phyloP scores from a whole-genome alignment of 92 coral and sea anemone species.

The Bergia puertoricense region DNA sequence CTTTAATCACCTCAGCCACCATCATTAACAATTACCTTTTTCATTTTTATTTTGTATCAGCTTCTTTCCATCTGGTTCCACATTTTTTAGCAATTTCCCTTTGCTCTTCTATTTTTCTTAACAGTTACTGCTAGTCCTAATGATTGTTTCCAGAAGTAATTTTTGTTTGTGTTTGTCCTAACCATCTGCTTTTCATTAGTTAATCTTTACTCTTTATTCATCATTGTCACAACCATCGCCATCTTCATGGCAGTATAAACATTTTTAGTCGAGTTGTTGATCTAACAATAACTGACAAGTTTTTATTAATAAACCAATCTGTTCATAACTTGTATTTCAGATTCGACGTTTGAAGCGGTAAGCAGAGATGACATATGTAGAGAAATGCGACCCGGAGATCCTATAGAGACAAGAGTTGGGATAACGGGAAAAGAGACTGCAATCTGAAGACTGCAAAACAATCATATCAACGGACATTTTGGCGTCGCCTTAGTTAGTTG shows the following conservation, averaged over 20 bases:
- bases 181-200: not conserved
- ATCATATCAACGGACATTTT: too few relatives aligned
- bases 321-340: not conserved
- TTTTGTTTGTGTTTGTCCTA: not conserved
- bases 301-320: not conserved
- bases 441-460: not conserved
- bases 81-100: not conserved
- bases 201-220: not conserved
- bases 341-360: conserved; percentile 14
- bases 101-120: too few relatives aligned
- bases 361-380: not conserved
- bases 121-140: not conserved
- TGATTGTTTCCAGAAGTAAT: not conserved
- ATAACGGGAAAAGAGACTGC: conserved; percentile 31
- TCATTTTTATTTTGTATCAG: too few relatives aligned
- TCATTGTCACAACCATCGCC: not conserved
- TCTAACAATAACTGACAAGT: not conserved
- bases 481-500: not conserved
- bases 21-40: not conserved
- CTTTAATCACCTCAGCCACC: not conserved
- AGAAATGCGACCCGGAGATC: conserved; percentile 17
- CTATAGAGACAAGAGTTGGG: not conserved
- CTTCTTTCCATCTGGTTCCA: not conserved
- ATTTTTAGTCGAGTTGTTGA: too few relatives aligned
- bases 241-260: not conserved